Base-by-base conservation (phyloP, 2,113 vertebrate genomes). In the Ameiurus melas region DNA sequence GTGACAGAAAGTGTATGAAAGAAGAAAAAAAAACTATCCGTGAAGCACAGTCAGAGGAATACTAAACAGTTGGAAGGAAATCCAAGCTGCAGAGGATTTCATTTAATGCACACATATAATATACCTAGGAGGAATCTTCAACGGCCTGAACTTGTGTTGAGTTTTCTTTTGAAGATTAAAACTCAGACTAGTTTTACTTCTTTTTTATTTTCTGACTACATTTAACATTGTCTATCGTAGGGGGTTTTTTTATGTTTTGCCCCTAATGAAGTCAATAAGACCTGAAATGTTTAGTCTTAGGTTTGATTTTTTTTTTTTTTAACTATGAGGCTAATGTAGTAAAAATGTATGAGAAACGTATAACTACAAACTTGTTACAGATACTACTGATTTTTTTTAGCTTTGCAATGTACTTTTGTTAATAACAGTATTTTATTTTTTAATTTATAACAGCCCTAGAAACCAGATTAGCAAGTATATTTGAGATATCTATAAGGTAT, bases 41-140 rank as follows among this genome's bases (percentile, higher is more conserved):
- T 30, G 47, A 81, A 81, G 85, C 75, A 33, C 68, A 85, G 71
- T 30, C 60, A 80, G 58, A 47, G 39, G 86, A 87, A 57, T 70
- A 39, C 85, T 60, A 47, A 78, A 78, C 55, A 86, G 57, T 20
- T n/a, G 5, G 14, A 58, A 27, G 43, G 12, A 51, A 64, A 62
- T 43, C 27, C n/a, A 80, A 14, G 13, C 58, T 25, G 10, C 30
- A 81, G 62, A 68, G 47, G 77, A 66, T 86, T 80, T 68, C 19
- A 70, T 27, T 70, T 82, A 85, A 25, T 77, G 55, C 71, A 2
- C 25, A 75, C 13, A n/a, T 10, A 33, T 43, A 30, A 62, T 13
- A 39, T 58, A 64, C 43, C 66, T 43, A 33, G 25, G 57, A 43
- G 22, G 70, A 68, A 81, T 47, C 86, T 43, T 78, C 55, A 77